Percentiles rank a stretch among this genome's conserved stretches.
These are phyloP conservation scores for Acanthosepion lycidas DNA, from an alignment of 2,888 invertebrate genomes.

Conservation along the genomic window DNA sequence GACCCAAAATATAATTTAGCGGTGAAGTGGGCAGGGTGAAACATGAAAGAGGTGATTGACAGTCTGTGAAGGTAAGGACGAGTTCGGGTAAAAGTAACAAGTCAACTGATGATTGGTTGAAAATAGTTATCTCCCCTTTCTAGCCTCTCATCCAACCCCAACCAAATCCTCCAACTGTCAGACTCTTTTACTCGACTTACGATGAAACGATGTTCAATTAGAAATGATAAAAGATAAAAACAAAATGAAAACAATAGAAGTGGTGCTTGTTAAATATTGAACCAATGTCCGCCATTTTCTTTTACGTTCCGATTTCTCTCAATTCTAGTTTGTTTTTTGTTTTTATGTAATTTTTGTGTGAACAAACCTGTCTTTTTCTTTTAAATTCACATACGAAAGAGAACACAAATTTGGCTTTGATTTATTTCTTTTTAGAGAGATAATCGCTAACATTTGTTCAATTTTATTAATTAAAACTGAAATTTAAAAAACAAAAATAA, in stretches of 20 bases:
- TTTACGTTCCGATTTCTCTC: neutral
- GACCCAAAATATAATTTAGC: neutral
- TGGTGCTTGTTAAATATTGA: neutral
- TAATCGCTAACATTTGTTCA: neutral
- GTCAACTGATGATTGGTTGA: neutral
- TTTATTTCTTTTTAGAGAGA: neutral
- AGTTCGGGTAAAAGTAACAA: neutral
- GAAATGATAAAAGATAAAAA: neutral
- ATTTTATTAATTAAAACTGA: neutral
- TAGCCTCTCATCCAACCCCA: no score
- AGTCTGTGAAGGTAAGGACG: neutral
- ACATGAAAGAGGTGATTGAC: neutral
- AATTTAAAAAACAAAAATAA: neutral
- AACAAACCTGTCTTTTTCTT: neutral
- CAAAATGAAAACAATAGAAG: neutral
- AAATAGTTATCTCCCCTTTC: neutral
- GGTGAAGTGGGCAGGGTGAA: neutral
- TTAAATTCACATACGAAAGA: neutral
- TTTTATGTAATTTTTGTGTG: neutral
- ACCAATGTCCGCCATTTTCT: neutral
- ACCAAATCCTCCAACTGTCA: no score
- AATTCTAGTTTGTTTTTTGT: neutral
- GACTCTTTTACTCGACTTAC: neutral
- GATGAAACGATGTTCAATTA: neutral
- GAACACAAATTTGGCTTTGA: neutral